Evolutionary conservation across 1,140 invertebrate species (phyloP).

Genomic region (Trachelipus rathkii): DNA sequence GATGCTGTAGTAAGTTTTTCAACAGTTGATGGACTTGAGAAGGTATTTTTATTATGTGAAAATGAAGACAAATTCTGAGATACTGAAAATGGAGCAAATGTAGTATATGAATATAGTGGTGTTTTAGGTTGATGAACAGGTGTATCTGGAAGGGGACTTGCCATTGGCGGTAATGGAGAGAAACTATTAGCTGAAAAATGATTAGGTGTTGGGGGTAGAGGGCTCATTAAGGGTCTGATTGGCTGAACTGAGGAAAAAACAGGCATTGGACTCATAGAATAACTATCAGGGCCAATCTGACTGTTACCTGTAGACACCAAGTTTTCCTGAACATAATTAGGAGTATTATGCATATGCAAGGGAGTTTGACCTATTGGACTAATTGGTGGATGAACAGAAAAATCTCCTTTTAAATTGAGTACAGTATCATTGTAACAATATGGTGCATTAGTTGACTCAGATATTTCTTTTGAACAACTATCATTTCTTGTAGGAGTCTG

Average conservation of each 20-base stretch:
- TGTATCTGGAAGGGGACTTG: conserved; percentile 7
- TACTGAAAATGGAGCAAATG: too few species aligned
- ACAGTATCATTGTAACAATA: neutral
- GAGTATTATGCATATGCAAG: neutral
- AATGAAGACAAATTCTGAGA: too few species aligned
- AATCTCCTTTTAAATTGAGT: neutral
- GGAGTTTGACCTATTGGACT: neutral
- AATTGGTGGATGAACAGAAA: neutral
- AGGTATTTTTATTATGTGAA: too few species aligned
- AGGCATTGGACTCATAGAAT: neutral
- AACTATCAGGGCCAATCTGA: neutral
- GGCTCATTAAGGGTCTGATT: conserved; percentile 21
- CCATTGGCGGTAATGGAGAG: neutral
- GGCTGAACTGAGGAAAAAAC: neutral
- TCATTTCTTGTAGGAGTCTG: neutral
- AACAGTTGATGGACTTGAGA: too few species aligned
- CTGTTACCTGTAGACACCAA: neutral
- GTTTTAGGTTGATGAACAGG: conserved; percentile 4
- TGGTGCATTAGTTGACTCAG: neutral
- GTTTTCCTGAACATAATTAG: neutral
- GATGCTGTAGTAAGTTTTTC: too few species aligned
- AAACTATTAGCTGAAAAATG: conserved; percentile 16
- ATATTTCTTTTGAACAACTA: neutral
- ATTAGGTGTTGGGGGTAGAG: conserved; percentile 20
- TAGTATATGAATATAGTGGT: neutral